Evolutionary conservation across 2,113 vertebrate genomes (phyloP).

Genomic region (Caracal caracal): DNA sequence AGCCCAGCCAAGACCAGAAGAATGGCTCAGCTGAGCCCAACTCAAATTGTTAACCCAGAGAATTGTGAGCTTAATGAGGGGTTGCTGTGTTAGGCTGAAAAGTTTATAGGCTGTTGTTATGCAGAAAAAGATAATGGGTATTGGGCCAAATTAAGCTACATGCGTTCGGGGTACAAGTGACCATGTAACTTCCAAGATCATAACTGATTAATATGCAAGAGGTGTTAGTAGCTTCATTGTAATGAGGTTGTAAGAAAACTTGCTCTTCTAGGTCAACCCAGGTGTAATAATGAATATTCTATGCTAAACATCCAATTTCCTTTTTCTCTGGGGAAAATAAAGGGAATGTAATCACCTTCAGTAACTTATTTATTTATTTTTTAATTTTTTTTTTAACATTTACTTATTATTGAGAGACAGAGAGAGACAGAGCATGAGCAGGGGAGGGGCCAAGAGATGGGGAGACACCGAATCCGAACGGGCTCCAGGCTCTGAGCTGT

Average conservation of each 20-base stretch:
- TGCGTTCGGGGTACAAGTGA: neutral
- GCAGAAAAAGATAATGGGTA: neutral
- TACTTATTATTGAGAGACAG: too few relatives aligned
- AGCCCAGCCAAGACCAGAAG: neutral
- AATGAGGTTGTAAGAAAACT: neutral
- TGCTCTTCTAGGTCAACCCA: neutral
- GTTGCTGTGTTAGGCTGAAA: neutral
- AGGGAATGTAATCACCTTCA: neutral
- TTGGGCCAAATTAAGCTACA: neutral
- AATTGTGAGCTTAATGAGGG: neutral
- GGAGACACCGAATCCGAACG: too few relatives aligned
- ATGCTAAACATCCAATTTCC: neutral
- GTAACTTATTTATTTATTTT: neutral
- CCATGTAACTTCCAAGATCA: neutral
- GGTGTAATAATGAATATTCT: neutral
- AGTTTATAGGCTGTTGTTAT: neutral
- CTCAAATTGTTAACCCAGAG: neutral
- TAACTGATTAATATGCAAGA: neutral
- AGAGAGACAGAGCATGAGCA: too few relatives aligned
- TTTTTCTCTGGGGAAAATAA: neutral
- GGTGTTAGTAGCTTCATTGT: neutral
- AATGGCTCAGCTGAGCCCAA: neutral
- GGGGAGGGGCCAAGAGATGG: too few relatives aligned
- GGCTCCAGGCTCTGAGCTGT: too few relatives aligned
- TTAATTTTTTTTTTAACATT: too few relatives aligned